Evolutionary conservation across 2,888 invertebrate genomes (phyloP).

Genomic region (Drosophila sordidula): DNA sequence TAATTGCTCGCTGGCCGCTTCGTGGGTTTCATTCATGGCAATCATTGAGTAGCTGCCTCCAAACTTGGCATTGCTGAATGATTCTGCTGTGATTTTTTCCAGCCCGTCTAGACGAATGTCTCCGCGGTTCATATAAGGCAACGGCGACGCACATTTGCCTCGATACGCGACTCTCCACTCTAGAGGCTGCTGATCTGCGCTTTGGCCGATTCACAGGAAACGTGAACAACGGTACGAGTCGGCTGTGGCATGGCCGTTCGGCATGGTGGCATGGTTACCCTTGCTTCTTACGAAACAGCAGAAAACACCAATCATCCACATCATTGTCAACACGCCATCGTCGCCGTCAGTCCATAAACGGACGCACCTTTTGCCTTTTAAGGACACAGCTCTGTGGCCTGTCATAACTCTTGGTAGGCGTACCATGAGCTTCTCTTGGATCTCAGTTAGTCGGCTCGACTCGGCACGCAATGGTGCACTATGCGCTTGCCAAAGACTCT

Average conservation of each 20-base stretch:
- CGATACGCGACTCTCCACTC: constrained; percentile 31
- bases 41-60: constrained; percentile 73
- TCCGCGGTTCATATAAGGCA: constrained; percentile 64
- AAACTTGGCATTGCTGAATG: constrained; percentile 77
- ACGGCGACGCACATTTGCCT: constrained; percentile 56
- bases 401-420: constrained; percentile 76
- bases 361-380: constrained; percentile 67
- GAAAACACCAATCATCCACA: constrained; percentile 78
- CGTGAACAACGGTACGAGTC: constrained; percentile 34
- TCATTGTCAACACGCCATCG: constrained; percentile 74
- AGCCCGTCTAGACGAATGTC: constrained; percentile 70
- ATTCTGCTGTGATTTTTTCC: constrained; percentile 77
- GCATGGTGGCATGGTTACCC: constrained; percentile 20
- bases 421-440: constrained; percentile 35
- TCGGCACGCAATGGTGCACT: constrained; percentile 44
- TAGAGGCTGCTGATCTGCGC: constrained; percentile 14
- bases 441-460: constrained; percentile 6
- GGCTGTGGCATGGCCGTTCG: not conserved
- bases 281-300: constrained; percentile 65
- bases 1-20: constrained; percentile 76
- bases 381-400: constrained; percentile 64
- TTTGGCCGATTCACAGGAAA: constrained; percentile 59
- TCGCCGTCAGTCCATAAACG: constrained; percentile 77
- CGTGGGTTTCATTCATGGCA: constrained; percentile 77
- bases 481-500: constrained; percentile 39